Evolutionary conservation across 2,113 vertebrate species (phyloP), one percentile per base, ranked within the genome.

Genomic region (Columbina picui): DNA sequence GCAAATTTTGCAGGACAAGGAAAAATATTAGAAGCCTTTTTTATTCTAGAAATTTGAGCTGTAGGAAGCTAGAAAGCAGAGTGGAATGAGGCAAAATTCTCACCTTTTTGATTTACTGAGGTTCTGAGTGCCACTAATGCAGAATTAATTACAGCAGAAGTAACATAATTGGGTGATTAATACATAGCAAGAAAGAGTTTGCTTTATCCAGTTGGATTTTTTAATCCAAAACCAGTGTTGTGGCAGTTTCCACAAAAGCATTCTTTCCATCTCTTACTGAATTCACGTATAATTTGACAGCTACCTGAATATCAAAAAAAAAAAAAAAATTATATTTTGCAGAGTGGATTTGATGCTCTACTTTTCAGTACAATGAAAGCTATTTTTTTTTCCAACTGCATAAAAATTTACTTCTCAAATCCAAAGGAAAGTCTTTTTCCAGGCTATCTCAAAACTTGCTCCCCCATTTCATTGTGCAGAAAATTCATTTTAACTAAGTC

Each of bases 111-210:
- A 94, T 93, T 94, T 93, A 63, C n/a, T 90, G 43, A 90, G 45
- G n/a, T 56, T 61, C 69, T 60, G 53, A 27, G 3, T 89, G 93
- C 57, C 49, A 57, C 43, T 88, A 91, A 89, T 76, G 61, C 41
- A 69, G 60, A 96, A 84, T 59, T 96, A 93, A 91, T 91, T 93
- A 70, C 64, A 86, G 69, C 65, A 93, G 71, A 87, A 90, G 47
- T 53, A 91, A 70, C 34, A 36, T 69, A 68, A 21, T 29, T 36
- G 19, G 36, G 30, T 80, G 74, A 86, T 78, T 84, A 91, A 84
- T 84, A 73, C 81, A 82, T 43, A 82, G 75, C 50, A 63, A 55
- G 63, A 87, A 78, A 45, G 26, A 64, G 5, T 68, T 80, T 84
- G 27, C 69, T 82, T 84, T 82, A 55, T 69, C 21, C 36, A 70